phyloP scores from a whole-genome alignment of 2,797 vertebrate genomes.

The Threskiornis aethiopicus region DNA sequence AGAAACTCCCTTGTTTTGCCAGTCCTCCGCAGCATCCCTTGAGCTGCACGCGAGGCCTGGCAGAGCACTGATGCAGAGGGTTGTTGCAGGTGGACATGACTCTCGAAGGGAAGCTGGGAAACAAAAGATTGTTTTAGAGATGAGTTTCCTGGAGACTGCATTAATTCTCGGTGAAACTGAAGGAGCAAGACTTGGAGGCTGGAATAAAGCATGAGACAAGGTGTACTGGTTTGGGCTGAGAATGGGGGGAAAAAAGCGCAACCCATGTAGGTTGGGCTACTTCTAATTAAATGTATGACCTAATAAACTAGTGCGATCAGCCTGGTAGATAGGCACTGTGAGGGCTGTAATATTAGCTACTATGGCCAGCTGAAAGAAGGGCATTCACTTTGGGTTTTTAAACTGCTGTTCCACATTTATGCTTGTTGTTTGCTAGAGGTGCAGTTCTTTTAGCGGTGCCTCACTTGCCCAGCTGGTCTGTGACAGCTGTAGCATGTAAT shows the following conservation, averaged over 20 bases:
- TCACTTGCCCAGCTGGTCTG: not conserved
- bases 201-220: not conserved
- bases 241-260: not conserved
- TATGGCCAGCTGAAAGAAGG: not conserved
- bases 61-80: not conserved
- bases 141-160: not conserved
- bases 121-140: not conserved
- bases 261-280: rapidly evolving
- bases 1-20: not conserved
- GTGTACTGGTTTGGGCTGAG: not conserved
- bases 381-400: not conserved
- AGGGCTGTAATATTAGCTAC: not conserved
- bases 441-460: not conserved
- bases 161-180: not conserved
- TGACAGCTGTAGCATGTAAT: not conserved
- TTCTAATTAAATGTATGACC: rapidly evolving
- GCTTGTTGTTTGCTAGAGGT: not conserved
- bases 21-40: not conserved
- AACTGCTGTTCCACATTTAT: not conserved
- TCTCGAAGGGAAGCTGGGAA: not conserved
- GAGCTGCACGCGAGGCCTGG: rapidly evolving
- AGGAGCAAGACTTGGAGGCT: not conserved
- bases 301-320: not conserved
- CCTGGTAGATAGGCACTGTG: not conserved
- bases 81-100: rapidly evolving